Evolutionary conservation across 1,140 invertebrate genomes (phyloP).

Genomic region (Camponotus pennsylvanicus): DNA sequence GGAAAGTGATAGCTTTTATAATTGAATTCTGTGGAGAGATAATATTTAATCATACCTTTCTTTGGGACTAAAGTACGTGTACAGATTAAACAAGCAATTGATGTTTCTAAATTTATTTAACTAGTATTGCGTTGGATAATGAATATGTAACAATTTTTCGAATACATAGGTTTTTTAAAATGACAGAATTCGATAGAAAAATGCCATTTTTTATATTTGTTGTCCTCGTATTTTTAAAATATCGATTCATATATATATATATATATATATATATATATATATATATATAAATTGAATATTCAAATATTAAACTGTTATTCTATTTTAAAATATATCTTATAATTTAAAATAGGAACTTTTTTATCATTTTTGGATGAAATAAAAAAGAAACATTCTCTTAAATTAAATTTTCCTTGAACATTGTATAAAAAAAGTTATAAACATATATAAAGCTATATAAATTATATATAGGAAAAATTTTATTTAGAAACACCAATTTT

Average conservation of each 20-base stretch:
- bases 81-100: neutral
- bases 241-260: neutral
- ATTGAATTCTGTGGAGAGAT: neutral
- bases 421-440: neutral
- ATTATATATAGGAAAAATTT: neutral
- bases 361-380: neutral
- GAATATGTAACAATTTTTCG: too few species aligned
- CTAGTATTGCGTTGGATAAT: too few species aligned
- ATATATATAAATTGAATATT: neutral
- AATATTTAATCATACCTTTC: neutral
- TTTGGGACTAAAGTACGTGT: neutral
- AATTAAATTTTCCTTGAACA: neutral
- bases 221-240: neutral
- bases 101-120: neutral
- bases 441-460: too few species aligned
- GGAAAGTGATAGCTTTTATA: constrained; percentile 42
- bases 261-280: too few species aligned
- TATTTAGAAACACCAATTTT: neutral
- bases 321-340: too few species aligned
- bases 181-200: neutral
- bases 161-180: neutral
- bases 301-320: too few species aligned
- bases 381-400: neutral
- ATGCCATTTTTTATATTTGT: neutral
- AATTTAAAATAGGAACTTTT: neutral